Evolutionary conservation across 2,113 vertebrate genomes (phyloP), one percentile per base, ranked within the genome.

Genomic region (Eudyptes chrysolophus): DNA sequence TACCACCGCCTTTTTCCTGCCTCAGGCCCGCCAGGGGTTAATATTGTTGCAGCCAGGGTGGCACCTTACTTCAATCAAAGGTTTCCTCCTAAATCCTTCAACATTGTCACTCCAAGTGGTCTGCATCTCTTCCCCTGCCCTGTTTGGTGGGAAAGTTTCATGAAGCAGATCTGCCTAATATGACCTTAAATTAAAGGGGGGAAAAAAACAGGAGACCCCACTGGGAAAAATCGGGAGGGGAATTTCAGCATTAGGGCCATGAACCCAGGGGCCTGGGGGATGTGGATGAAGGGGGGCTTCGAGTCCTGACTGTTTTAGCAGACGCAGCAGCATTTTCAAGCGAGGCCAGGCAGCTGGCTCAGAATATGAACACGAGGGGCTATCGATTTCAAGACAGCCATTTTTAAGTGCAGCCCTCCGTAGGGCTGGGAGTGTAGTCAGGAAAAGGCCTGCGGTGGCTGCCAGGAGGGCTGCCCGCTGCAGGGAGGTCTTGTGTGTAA

Each of bases 291-390:
- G 26, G 19, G 20, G 18, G 14, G 3, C 30, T 85, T 51, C 5
- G 9, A 48, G 40, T n/a, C 40, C 46, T 26, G 22, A 6, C 51
- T 26, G 51, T 18, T 84, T 44, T 7, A n/a, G 55, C 2, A 30
- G 51, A 27, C 19, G 27, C 38, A 46, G 69, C 65, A 62, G 70
- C 26, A 5, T 61, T 79, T 44, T 34, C 20, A 24, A 27, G 29
- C 0, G 1, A 55, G 44, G 54, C 58, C 46, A 13, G 80, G 77
- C 77, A 84, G 82, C 38, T 46, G 69, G n/a, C 70, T 87, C 2
- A 0, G 51, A 24, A 38, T 34, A 30, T 0, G 0, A 26, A 6
- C 0, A 0, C 2, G 8, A 40, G 20, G 20, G 32, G 25, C 6
- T 34, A 16, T 38, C 17, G 0, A 8, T 54, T 58, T 62, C 42